Percentiles rank a stretch among this genome's conserved stretches.
These are phyloP conservation scores for Ceriagrion tenellum DNA, from an alignment of 2,888 invertebrate genomes.

Conservation along the genomic window DNA sequence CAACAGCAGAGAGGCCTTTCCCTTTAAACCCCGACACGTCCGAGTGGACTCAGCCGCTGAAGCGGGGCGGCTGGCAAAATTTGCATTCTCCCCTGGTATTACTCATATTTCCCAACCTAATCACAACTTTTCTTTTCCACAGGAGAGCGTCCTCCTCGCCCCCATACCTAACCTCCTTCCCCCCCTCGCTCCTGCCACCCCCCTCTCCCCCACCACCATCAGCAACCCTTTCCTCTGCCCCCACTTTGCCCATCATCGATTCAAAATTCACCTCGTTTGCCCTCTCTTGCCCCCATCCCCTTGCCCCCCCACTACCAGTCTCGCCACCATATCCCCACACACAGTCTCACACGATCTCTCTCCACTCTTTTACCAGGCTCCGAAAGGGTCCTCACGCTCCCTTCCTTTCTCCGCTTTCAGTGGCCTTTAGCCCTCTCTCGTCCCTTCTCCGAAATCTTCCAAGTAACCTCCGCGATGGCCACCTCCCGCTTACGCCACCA, in stretches of 20 bases:
- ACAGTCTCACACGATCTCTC: not conserved
- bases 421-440: not conserved
- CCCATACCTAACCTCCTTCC: too few relatives aligned
- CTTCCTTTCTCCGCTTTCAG: not conserved
- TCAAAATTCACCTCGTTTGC: conserved; percentile 46
- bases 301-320: not conserved
- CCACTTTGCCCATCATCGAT: conserved; percentile 23
- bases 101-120: conserved; percentile 65
- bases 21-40: conserved; percentile 24
- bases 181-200: too few relatives aligned
- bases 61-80: not conserved
- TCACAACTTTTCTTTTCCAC: conserved; percentile 51
- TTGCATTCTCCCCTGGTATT: conserved; percentile 57
- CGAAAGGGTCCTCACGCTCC: not conserved
- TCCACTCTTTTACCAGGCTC: not conserved
- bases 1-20: not conserved
- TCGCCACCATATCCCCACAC: not conserved
- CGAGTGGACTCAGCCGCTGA: not conserved
- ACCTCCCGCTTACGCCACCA: not conserved
- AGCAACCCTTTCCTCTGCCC: not conserved
- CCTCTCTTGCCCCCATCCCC: not conserved
- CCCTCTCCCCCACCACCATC: not conserved
- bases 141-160: not conserved
- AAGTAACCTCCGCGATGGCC: not conserved
- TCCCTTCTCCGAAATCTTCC: not conserved